Percentiles rank a stretch among this genome's conserved stretches.
Conservation (phyloP, 2,797 vertebrate species). For the Heliangelus exortis region DNA sequence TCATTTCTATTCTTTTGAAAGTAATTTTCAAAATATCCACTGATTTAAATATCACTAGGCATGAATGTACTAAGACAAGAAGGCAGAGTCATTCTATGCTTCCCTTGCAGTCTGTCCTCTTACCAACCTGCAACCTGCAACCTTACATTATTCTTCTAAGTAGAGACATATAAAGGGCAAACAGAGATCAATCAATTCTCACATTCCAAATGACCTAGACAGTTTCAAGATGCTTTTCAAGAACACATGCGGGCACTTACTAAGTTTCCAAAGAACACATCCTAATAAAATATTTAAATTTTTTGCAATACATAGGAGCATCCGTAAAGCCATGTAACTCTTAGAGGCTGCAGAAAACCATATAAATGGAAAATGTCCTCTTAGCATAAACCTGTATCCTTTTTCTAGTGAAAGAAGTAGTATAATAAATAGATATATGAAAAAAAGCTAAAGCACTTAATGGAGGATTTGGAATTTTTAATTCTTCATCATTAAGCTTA, state of each 20-base stretch:
- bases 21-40: background rate
- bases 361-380: background rate
- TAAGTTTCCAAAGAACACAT: background rate
- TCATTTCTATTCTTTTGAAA: background rate
- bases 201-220: background rate
- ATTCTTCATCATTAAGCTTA: background rate
- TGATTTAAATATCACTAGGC: background rate
- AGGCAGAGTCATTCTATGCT: background rate
- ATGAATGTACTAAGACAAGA: background rate
- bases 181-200: background rate
- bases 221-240: background rate
- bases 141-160: background rate
- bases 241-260: background rate
- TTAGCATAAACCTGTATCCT: background rate
- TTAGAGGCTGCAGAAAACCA: background rate
- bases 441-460: background rate
- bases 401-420: background rate
- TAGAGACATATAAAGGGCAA: background rate
- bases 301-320: background rate
- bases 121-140: background rate
- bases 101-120: background rate
- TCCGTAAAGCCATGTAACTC: background rate
- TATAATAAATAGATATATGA: background rate
- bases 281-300: background rate
- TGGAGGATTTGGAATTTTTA: background rate